These are phyloP conservation scores for Chloroceryle inda DNA, from an alignment of 2,797 vertebrate genomes.

Conservation along the genomic window DNA sequence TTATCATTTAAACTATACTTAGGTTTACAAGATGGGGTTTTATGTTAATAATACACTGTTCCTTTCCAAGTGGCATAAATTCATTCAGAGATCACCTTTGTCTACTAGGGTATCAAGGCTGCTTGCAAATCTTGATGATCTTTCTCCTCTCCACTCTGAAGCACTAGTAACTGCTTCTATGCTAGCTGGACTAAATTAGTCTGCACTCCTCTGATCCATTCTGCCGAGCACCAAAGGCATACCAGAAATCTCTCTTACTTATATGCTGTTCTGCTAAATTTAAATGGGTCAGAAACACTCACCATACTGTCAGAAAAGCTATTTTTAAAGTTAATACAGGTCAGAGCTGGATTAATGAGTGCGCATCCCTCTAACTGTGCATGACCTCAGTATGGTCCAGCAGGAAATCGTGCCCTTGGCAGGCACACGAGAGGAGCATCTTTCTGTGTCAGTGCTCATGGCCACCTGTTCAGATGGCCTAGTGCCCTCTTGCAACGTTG, in stretches of 20 bases:
- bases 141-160: background rate
- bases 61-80: background rate
- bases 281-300: slow-evolving; percentile 70
- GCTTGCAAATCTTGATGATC: background rate
- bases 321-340: slow-evolving; percentile 73
- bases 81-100: background rate
- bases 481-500: slow-evolving; percentile 18
- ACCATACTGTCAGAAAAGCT: slow-evolving; percentile 54
- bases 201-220: background rate
- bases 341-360: slow-evolving; percentile 60
- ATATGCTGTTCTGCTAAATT: slow-evolving; percentile 41
- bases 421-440: slow-evolving; percentile 13
- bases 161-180: background rate
- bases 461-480: slow-evolving; percentile 60
- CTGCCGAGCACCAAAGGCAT: slow-evolving; percentile 22
- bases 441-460: slow-evolving; percentile 35
- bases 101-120: background rate
- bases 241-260: slow-evolving; percentile 43
- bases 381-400: slow-evolving; percentile 18
- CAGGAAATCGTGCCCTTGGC: slow-evolving; percentile 15
- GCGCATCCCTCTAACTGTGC: slow-evolving; percentile 22
- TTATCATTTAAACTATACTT: background rate
- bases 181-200: background rate
- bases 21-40: background rate
- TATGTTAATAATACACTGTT: background rate